Evolutionary conservation across 2,113 vertebrate genomes (phyloP), one percentile per base, ranked within the genome.

Genomic region (Toxotes jaculatrix): DNA sequence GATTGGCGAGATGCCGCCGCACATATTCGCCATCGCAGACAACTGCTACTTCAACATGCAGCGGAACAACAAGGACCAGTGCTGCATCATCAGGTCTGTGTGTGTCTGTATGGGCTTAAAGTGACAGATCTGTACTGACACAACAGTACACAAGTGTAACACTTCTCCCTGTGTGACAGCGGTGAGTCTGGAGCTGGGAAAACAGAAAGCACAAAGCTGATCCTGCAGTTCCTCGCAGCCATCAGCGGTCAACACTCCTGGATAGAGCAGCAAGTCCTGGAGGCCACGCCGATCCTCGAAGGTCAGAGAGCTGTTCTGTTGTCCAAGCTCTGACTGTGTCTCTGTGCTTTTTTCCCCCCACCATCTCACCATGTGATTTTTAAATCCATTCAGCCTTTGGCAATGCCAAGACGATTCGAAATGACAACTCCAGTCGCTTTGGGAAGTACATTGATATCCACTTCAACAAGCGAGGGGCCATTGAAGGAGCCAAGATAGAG

Each of bases 41-140:
- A 99, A 99, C 87, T 99, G 98, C 87, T 99, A 99, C 93, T 99
- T 98, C 94, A 99, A 98, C 94, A 99, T 99, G 98, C 97, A 98
- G 72, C 95, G 98, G 9, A 98, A 98, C 92, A 97, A 96, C 94
- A 97, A 96, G 66, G 98, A 99, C 91, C 98, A 99, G 92, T 99
- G 98, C 72, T 99, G 98, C 61, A 99, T 99, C 91, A 99, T 99
- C 87, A 99, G 98, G 98, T 98, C 78, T 73, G 95, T 6, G 56
- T 45, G 4, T 66, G 7, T 40, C 16, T 17, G 56, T 31, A 36
- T 36, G 36, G 1, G 36, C 36, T 36, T 6, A 36, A 36, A 36
- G 36, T 36, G 36, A 36, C 6, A 6, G 36, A 36, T 36, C 36
- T 36, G 36, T 36, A 6, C 36, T 36, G 6, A 36, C 6, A 6